Evolutionary conservation across 2,113 vertebrate genomes (phyloP).

Genomic region (Corythaeola cristata): DNA sequence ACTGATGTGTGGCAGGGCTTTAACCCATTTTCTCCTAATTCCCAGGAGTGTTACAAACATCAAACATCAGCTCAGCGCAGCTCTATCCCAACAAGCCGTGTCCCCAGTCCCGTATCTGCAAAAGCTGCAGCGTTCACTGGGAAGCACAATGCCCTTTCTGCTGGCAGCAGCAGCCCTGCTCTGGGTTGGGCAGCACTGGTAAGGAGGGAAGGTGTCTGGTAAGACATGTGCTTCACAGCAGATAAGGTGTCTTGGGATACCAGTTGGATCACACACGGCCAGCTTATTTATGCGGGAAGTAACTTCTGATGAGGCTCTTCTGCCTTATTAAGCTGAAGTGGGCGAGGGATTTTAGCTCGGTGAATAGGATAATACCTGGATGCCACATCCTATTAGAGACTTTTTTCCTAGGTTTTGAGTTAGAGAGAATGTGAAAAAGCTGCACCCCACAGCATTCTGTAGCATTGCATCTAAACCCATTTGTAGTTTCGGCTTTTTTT

Average conservation of each 20-base stretch:
- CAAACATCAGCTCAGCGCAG: not conserved
- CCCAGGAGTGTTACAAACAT: not conserved
- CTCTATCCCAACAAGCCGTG: not conserved
- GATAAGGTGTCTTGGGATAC: not conserved
- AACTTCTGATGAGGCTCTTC: not conserved
- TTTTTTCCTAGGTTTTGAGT: not conserved
- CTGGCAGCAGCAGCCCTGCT: no score
- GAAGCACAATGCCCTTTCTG: not conserved
- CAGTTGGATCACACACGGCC: fast-evolving
- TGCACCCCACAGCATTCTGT: not conserved
- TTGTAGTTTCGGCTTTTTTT: not conserved
- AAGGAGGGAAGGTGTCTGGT: not conserved
- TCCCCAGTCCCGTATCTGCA: not conserved
- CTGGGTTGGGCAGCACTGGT: no score
- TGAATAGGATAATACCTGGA: not conserved
- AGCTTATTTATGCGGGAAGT: not conserved
- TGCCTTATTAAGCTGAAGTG: not conserved
- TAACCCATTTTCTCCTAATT: not conserved
- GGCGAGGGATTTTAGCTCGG: not conserved
- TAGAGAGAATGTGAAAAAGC: not conserved
- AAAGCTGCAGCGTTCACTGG: fast-evolving
- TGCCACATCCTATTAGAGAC: not conserved
- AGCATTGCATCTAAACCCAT: not conserved
- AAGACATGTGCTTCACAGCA: not conserved
- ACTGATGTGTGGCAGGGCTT: not conserved